phyloP scores from a whole-genome alignment of 1,140 invertebrate genomes.

The Chrysomallon squamiferum region DNA sequence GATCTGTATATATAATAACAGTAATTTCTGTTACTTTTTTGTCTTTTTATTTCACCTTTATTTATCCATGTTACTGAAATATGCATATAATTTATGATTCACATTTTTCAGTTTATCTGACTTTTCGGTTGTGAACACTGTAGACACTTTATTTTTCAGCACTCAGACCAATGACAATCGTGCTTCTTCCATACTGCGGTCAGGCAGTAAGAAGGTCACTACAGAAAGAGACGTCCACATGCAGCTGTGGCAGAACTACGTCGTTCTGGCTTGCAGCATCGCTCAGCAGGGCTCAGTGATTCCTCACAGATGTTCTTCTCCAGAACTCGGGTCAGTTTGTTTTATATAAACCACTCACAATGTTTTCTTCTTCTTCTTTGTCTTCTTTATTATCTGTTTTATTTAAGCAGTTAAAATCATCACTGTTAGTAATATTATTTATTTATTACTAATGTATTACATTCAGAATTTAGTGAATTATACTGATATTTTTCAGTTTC shows the following conservation, averaged over 20 bases:
- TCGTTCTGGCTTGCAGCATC: constrained; percentile 92
- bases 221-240: constrained; percentile 92
- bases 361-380: background rate
- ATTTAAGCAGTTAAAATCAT: constrained; percentile 30
- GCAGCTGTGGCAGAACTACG: constrained; percentile 94
- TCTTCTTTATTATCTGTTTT: constrained; percentile 24
- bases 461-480: too few relatives aligned
- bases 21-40: too few relatives aligned
- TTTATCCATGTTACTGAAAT: too few relatives aligned
- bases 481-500: too few relatives aligned
- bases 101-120: too few relatives aligned
- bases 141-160: constrained; percentile 35
- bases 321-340: constrained; percentile 72
- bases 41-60: too few relatives aligned
- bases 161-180: constrained; percentile 82
- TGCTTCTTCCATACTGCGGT: constrained; percentile 80
- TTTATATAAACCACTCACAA: background rate
- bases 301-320: constrained; percentile 86
- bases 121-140: too few relatives aligned
- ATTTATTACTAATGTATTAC: background rate
- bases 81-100: too few relatives aligned
- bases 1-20: too few relatives aligned
- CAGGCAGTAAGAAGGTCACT: constrained; percentile 80
- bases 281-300: constrained; percentile 82
- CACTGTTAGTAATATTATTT: constrained; percentile 8